A percentile compares a stretch with the other conserved stretches of the same genome.
Conservation (phyloP, 2,113 vertebrate genomes). For the Taxidea taxus region DNA sequence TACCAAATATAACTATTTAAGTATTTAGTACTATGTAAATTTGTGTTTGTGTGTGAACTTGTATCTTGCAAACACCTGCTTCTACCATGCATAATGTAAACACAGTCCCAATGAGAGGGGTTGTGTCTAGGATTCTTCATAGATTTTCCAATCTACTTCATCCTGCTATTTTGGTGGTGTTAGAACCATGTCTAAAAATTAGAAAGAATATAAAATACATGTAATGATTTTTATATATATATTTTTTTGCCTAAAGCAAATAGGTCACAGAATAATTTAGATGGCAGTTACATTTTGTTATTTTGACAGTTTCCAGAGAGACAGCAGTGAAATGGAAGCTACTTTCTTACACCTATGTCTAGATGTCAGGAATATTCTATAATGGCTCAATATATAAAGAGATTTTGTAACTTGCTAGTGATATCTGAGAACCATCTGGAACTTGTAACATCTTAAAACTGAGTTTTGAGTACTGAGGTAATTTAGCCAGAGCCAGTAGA, state of each 20-base stretch:
- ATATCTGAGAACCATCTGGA: neutral
- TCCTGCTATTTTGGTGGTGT: neutral
- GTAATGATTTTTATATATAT: neutral
- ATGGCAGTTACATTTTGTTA: neutral
- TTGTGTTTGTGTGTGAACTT: neutral
- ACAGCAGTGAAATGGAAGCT: neutral
- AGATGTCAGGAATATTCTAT: neutral
- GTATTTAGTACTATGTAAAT: conserved; percentile 50
- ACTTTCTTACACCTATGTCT: neutral
- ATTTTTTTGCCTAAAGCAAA: neutral
- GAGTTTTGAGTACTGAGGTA: neutral
- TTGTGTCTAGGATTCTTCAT: neutral
- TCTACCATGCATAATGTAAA: conserved; percentile 38
- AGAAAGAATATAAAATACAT: neutral
- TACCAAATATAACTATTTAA: conserved; percentile 28
- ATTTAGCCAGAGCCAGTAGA: neutral
- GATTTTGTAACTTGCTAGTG: neutral
- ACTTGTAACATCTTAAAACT: neutral
- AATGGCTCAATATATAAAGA: neutral
- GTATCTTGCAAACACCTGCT: conserved; percentile 50
- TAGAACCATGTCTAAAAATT: neutral
- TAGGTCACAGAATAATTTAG: neutral
- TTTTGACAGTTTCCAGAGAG: neutral
- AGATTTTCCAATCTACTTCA: neutral
- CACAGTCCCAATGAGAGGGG: neutral